Conservation (phyloP, 2,797 vertebrate genomes). For the Octomys mimax region DNA sequence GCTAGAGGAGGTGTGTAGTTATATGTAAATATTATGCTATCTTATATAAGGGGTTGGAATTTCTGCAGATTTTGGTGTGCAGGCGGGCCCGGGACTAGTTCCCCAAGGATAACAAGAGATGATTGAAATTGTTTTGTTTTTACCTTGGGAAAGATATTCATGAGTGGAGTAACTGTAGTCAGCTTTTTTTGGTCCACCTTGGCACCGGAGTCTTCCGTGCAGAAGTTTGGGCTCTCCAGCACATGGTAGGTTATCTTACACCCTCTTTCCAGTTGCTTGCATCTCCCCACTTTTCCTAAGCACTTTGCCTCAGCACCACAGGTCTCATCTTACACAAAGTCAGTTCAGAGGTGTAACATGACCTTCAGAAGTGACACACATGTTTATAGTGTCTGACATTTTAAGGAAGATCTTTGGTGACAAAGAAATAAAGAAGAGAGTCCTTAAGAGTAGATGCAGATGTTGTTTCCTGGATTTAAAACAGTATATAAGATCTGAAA, state of each 20-base stretch:
- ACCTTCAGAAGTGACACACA: not conserved
- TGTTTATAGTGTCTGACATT: slow-evolving; percentile 48
- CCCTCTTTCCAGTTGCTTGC: not conserved
- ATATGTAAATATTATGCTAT: not conserved
- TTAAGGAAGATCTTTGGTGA: slow-evolving; percentile 42
- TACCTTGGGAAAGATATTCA: not conserved
- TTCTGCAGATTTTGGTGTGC: not conserved
- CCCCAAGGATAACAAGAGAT: too few species aligned
- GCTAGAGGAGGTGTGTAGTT: not conserved
- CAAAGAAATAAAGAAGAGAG: slow-evolving; percentile 60
- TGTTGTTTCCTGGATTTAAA: slow-evolving; percentile 62
- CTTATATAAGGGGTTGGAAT: not conserved
- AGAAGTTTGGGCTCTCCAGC: not conserved
- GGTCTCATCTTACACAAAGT: not conserved
- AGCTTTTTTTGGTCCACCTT: not conserved
- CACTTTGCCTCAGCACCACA: not conserved
- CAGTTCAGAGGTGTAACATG: not conserved
- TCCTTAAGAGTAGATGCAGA: slow-evolving; percentile 36
- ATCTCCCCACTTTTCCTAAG: not conserved
- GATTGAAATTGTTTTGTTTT: too few species aligned
- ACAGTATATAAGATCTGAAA: not conserved
- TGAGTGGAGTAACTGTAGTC: not conserved
- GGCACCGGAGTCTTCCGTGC: not conserved
- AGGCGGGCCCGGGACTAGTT: not conserved
- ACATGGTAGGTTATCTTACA: not conserved